Percentiles rank a stretch among this genome's conserved stretches.
phyloP scores from a whole-genome alignment of 1,140 invertebrate genomes.

The Lordiphosa clarofinis region DNA sequence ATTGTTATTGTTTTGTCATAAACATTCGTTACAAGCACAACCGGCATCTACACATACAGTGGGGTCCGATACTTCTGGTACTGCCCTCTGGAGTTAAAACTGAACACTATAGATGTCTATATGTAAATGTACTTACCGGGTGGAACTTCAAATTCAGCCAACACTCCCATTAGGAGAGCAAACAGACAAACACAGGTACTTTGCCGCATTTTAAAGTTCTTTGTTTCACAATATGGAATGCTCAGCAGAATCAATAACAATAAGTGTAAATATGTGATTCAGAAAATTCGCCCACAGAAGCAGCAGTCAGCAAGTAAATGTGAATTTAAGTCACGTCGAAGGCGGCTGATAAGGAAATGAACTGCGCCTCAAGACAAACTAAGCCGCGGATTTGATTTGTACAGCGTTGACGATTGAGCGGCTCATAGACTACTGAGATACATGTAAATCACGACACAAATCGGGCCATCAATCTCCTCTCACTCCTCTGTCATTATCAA shows the following conservation, averaged over 20 bases:
- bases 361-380: constrained; percentile 22
- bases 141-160: constrained; percentile 23
- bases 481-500: too few relatives aligned
- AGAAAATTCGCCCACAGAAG: constrained; percentile 14
- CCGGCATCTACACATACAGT: neutral
- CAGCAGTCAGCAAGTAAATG: constrained; percentile 20
- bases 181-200: constrained; percentile 27
- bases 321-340: constrained; percentile 36
- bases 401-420: too few relatives aligned
- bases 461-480: too few relatives aligned
- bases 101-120: neutral
- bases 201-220: constrained; percentile 38
- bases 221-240: constrained; percentile 23
- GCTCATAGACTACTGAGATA: too few relatives aligned
- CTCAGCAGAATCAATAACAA: constrained; percentile 2
- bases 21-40: too few relatives aligned
- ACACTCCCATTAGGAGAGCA: constrained; percentile 28
- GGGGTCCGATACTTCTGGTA: neutral
- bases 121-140: constrained; percentile 33
- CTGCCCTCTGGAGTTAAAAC: neutral
- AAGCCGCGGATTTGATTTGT: constrained; percentile 1
- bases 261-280: constrained; percentile 28
- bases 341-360: constrained; percentile 50
- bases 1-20: neutral
- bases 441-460: too few relatives aligned